Percentiles rank a stretch among this genome's conserved stretches.
phyloP scores from a whole-genome alignment of 2,888 invertebrate species.

The Sesia bembeciformis region DNA sequence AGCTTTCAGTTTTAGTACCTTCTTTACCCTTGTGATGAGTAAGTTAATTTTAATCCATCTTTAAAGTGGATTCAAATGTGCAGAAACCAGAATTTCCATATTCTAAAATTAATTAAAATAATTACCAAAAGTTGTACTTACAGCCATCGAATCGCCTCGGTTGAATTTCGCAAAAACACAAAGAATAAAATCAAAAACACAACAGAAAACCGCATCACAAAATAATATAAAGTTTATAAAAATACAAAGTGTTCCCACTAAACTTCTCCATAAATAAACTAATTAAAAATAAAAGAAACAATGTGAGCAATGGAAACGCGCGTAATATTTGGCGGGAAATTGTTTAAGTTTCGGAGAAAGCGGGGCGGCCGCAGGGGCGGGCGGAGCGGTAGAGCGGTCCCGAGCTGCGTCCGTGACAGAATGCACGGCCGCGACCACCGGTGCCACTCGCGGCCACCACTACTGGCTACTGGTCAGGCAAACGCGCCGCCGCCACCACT shows the following conservation, averaged over 20 bases:
- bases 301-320: constrained; percentile 14
- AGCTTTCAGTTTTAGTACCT: too few species aligned
- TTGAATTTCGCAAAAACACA: constrained; percentile 60
- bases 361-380: constrained; percentile 13
- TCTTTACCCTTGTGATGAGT: too few species aligned
- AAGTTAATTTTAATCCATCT: too few species aligned
- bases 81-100: too few species aligned
- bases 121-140: constrained; percentile 37
- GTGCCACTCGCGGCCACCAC: constrained; percentile 22
- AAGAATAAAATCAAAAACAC: constrained; percentile 61
- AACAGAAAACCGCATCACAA: constrained; percentile 62
- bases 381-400: constrained; percentile 26
- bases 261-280: constrained; percentile 1
- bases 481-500: constrained; percentile 33
- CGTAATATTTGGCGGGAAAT: constrained; percentile 58
- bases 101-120: not conserved
- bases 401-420: constrained; percentile 45
- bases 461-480: constrained; percentile 53
- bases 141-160: constrained; percentile 67
- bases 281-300: constrained; percentile 9
- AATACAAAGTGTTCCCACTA: constrained; percentile 6
- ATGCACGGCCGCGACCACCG: constrained; percentile 34
- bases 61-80: too few species aligned
- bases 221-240: constrained; percentile 12
- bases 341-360: constrained; percentile 11